phyloP scores from a whole-genome alignment of 1,140 invertebrate species.

The Yoshiicerus persimilis region DNA sequence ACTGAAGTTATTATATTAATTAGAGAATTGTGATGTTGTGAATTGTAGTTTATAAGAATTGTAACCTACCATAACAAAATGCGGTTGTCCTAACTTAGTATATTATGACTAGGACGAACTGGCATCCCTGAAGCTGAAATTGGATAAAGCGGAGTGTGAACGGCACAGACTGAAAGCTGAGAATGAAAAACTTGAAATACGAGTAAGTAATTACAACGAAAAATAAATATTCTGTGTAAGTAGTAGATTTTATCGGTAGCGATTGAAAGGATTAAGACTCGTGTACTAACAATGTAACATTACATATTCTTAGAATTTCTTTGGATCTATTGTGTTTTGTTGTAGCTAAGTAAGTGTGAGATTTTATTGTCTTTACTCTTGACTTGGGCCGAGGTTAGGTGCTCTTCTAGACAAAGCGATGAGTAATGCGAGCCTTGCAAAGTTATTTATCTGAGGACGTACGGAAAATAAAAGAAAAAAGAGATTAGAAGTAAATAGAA shows the following conservation, averaged over 20 bases:
- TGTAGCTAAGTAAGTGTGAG: not conserved
- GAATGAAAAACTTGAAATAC: conserved; percentile 84
- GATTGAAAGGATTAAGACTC: not conserved
- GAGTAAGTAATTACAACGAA: conserved; percentile 65
- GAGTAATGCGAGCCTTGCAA: not conserved
- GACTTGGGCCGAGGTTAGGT: not conserved
- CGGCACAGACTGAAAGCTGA: conserved; percentile 79
- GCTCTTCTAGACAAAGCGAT: not conserved
- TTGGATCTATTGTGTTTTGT: not conserved
- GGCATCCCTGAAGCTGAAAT: conserved; percentile 73
- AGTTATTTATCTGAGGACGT: not conserved
- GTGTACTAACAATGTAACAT: not conserved
- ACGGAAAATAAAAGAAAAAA: not conserved
- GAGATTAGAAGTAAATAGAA: not conserved
- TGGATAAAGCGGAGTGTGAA: conserved; percentile 85
- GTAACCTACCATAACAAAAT: not conserved
- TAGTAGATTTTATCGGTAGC: not conserved
- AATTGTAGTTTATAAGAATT: not conserved
- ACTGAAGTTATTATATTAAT: too few relatives aligned
- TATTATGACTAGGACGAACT: conserved; percentile 71
- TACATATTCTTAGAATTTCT: not conserved
- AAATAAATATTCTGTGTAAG: not conserved
- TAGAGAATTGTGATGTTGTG: not conserved
- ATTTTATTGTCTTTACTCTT: not conserved
- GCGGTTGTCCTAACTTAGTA: not conserved